phyloP scores from a whole-genome alignment of 2,113 vertebrate genomes.

The Pomatorhinus ruficollis region DNA sequence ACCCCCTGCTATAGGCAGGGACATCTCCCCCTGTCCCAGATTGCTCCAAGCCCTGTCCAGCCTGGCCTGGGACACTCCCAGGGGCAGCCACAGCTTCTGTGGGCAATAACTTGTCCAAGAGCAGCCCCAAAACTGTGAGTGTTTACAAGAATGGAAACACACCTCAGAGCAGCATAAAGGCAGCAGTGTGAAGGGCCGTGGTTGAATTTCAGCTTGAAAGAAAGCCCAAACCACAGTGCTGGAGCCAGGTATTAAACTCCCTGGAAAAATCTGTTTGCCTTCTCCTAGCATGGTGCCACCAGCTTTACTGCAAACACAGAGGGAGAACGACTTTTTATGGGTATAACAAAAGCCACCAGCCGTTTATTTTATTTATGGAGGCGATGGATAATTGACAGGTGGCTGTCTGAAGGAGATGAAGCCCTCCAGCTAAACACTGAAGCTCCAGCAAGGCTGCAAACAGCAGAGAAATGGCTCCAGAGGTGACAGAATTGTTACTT shows the following conservation, averaged over 20 bases:
- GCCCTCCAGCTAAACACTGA: slow-evolving; percentile 27
- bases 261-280: slow-evolving; percentile 27
- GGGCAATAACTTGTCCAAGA: neutral
- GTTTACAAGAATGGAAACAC: neutral
- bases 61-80: neutral
- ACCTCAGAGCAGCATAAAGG: neutral
- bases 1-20: neutral
- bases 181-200: neutral
- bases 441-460: neutral
- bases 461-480: slow-evolving; percentile 5
- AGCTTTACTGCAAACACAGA: neutral
- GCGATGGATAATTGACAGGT: slow-evolving; percentile 17
- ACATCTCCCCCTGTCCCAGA: neutral
- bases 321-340: neutral
- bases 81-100: neutral
- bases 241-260: neutral
- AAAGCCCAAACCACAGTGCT: neutral
- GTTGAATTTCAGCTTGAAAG: neutral
- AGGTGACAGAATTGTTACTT: slow-evolving; percentile 61
- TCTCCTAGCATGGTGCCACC: neutral
- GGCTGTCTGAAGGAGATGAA: slow-evolving; percentile 55
- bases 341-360: neutral
- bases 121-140: neutral
- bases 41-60: accelerated
- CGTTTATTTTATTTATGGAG: neutral